Evolutionary conservation across 2,113 vertebrate species (phyloP).

Genomic region (Clupea harengus): DNA sequence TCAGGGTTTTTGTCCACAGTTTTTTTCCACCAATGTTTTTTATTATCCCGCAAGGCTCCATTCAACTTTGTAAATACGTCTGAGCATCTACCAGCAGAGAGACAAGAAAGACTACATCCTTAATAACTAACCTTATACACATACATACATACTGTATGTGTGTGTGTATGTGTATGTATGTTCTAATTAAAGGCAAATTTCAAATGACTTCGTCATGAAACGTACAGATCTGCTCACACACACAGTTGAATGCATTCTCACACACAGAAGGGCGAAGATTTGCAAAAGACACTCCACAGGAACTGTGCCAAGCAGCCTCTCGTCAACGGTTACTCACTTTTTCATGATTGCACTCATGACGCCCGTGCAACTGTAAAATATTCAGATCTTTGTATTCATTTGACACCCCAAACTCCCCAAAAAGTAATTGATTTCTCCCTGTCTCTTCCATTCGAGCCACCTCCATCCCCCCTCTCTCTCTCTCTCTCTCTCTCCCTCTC

Average conservation of each 20-base stretch:
- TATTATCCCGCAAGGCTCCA: neutral
- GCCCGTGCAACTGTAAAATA: conserved; percentile 5
- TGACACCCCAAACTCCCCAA: neutral
- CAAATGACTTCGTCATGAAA: neutral
- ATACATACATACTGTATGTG: neutral
- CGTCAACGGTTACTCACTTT: neutral
- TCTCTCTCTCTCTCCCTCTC: conserved; percentile 22
- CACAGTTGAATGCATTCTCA: neutral
- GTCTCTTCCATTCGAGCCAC: conserved; percentile 38
- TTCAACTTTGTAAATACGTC: too few species aligned
- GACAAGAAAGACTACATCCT: too few species aligned
- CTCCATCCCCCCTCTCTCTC: conserved; percentile 20
- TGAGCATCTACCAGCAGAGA: too few species aligned
- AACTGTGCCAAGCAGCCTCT: neutral
- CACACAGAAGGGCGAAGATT: neutral
- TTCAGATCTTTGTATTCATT: neutral
- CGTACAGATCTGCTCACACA: neutral
- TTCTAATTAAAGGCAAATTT: neutral
- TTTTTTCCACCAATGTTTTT: neutral
- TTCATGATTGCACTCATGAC: neutral
- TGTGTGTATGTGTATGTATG: neutral
- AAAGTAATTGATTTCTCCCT: conserved; percentile 27
- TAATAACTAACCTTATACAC: too few species aligned
- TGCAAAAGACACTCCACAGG: neutral
- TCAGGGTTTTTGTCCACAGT: neutral